Conservation (phyloP, 2,113 vertebrate genomes). For the Benitochromis conjunctus region DNA sequence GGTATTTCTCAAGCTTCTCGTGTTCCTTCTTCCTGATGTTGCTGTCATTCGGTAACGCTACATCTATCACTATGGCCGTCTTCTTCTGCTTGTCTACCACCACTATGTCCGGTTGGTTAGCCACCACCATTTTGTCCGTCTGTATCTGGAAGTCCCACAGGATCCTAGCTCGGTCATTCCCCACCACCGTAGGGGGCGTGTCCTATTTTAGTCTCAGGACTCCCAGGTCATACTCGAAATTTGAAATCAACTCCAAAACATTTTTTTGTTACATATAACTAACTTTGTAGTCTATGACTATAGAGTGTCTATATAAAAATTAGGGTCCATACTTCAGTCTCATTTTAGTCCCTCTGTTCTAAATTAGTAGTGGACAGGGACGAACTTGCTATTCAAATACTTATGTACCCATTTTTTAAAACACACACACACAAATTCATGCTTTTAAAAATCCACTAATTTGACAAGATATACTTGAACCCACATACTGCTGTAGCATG, state of each 20-base stretch:
- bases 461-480: not conserved
- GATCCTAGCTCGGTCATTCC: not conserved
- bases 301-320: not conserved
- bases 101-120: not conserved
- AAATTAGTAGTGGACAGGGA: not conserved
- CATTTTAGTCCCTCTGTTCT: not conserved
- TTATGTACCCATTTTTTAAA: not conserved
- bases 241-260: not conserved
- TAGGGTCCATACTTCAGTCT: not conserved
- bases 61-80: not conserved
- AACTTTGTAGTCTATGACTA: not conserved
- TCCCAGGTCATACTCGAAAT: not conserved
- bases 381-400: not conserved
- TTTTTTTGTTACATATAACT: not conserved
- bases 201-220: not conserved
- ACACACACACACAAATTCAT: not conserved
- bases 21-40: not conserved
- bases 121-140: fast-evolving
- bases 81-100: fast-evolving
- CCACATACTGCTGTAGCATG: not conserved
- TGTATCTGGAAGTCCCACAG: not conserved
- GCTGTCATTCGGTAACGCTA: not conserved
- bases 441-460: not conserved
- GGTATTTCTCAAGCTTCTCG: not conserved
- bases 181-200: not conserved